Base-by-base conservation (phyloP, 2,888 invertebrate genomes). In the Candidula unifasciata region DNA sequence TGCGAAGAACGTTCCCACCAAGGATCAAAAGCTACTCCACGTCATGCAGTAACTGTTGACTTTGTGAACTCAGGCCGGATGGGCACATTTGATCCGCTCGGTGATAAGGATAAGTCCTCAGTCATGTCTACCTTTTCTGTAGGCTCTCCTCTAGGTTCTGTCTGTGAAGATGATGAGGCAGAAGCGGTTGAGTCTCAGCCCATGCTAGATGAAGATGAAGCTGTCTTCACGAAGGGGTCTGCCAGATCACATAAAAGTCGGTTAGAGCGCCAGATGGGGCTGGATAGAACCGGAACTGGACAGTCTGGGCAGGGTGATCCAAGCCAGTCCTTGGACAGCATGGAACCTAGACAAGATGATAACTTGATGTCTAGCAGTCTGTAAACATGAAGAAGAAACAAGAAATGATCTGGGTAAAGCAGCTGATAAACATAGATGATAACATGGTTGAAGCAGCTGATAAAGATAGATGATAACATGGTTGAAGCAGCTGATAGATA, bases 91-190 rank as follows among this genome's bases (percentile, higher is more conserved):
- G 60, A 77, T 3, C 77, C 77, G 16, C n/a, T 18, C 18, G 76
- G 73, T 27, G n/a, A 30, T 2, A 35, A n/a, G 16, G 80, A 30
- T 35, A 30, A n/a, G 3, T 18, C 68, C 18, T 80, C 44, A 0
- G 27, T 44, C 6, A 16, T 64, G 16, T 54, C 44, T 37, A 52
- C 79, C 0, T n/a, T 21, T 13, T 33, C 79, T 18, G 60, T 77
- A 0, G 69, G 21, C 33, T 68, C 30, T 2, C 71, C 69, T n/a
- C 69, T 86, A 69, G 86, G 37, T 37, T 81, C 82, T 13, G 82
- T 86, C 24, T 82, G 82, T 71, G 86, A 86, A 37, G 86, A 84
- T 35, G 82, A 83, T 35, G 86, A 83, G n/a, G 76, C 10, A 37
- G 86, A 83, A 30, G 76, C 18, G 27, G 37, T 44, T 0, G 83